These are phyloP conservation scores for Hemibagrus guttatus DNA, from an alignment of 2,797 vertebrate species.

Conservation along the genomic window DNA sequence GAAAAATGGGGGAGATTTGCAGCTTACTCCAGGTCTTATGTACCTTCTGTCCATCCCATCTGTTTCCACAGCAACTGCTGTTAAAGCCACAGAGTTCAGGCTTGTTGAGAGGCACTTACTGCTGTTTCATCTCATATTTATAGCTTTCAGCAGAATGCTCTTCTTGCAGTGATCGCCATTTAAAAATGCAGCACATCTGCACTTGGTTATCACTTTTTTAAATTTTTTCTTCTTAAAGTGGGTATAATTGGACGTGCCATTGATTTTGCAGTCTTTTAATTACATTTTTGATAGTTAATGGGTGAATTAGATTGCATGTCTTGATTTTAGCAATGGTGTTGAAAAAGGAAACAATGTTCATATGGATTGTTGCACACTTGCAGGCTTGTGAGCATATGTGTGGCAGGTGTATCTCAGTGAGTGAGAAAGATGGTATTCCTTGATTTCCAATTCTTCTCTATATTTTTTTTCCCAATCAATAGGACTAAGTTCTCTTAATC, in stretches of 20 bases:
- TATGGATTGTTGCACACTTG: not conserved
- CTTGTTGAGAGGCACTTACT: constrained; percentile 27
- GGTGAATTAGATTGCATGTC: not conserved
- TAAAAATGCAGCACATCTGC: constrained; percentile 7
- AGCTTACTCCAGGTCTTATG: constrained; percentile 61
- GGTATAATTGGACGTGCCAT: not conserved
- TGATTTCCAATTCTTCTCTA: not conserved
- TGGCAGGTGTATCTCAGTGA: not conserved
- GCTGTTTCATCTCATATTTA: constrained; percentile 31
- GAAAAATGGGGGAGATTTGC: constrained; percentile 54
- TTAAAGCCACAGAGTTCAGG: constrained; percentile 38
- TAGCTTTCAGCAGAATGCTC: constrained; percentile 28
- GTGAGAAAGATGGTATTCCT: not conserved
- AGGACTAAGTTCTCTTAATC: no score
- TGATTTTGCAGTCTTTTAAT: not conserved
- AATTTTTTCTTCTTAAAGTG: not conserved
- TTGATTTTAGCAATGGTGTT: not conserved
- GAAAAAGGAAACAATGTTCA: not conserved
- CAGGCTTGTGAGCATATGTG: not conserved
- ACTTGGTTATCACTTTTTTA: not conserved
- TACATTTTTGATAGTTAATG: not conserved
- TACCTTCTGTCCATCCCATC: constrained; percentile 55
- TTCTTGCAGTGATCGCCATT: constrained; percentile 27
- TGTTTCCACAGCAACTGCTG: constrained; percentile 70
- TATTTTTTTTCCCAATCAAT: not conserved